Evolutionary conservation across 2,797 vertebrate genomes (phyloP), one percentile per base, ranked within the genome.

Genomic region (Numenius phaeopus): DNA sequence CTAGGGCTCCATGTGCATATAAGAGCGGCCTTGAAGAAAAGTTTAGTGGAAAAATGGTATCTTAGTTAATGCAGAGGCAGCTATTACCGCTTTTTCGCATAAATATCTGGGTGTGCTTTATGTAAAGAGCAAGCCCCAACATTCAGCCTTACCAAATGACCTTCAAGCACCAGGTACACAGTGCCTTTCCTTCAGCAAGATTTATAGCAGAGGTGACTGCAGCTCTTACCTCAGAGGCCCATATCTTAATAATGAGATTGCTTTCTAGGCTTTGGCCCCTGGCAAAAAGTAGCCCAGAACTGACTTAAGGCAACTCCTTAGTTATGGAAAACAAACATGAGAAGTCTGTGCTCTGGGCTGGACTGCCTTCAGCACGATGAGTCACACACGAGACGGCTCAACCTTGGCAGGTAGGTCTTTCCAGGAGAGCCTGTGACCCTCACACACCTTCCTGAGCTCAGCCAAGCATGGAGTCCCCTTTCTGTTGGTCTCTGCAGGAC

Each of bases 261-360:
- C 39, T 80, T 93, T 92, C 73, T 70, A 79, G 83, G 17, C 75
- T 96, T 84, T 94, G 91, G 29, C 14, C 27, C 20, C 64, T 71
- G 29, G 15, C 32, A 65, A 47, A 85, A 91, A 19, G 22, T 20
- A 92, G 46, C 57, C 37, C n/a, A 77, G 78, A 87, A 50, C 26
- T 0, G n/a, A 19, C 29, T 37, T 37, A 87, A 89, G 75, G 40
- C 40, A 59, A 32, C 40, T 87, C 59, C 75, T 83, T 92, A 77
- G 37, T 65, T 71, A n/a, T 18, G 44, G 49, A 87, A 83, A 92
- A 61, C 66, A 95, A 95, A 90, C 39, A 72, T 5, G 64, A 71
- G 40, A 46, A 22, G 9, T 39, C 44, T 5, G 3, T 80, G 37
- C 65, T 69, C 15, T 66, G 54, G 54, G 67, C 64, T 92, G 62